Evolutionary conservation across 2,797 vertebrate species (phyloP).

Genomic region (Gymnopithys bicolor): DNA sequence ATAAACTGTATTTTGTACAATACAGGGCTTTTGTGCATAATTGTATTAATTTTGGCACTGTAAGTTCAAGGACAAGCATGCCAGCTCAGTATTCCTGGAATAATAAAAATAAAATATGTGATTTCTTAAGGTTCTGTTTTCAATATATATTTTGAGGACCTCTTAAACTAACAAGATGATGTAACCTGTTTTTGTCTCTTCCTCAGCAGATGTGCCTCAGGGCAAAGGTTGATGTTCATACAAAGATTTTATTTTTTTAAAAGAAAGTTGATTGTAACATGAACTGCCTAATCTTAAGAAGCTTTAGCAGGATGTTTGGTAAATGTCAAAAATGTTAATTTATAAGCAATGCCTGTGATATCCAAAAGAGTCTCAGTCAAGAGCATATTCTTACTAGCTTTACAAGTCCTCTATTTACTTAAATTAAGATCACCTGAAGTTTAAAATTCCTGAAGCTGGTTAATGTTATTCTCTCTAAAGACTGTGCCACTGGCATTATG

Average conservation of each 20-base stretch:
- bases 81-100: constrained; percentile 59
- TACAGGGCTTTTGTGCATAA: constrained; percentile 37
- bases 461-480: constrained; percentile 18
- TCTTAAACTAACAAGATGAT: constrained; percentile 61
- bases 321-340: constrained; percentile 28
- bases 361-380: neutral
- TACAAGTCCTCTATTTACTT: constrained; percentile 8
- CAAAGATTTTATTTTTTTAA: constrained; percentile 58
- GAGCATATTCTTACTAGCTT: constrained; percentile 20
- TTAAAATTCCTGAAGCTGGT: constrained; percentile 25
- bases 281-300: constrained; percentile 45
- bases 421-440: neutral
- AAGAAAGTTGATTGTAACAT: constrained; percentile 50
- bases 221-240: constrained; percentile 63
- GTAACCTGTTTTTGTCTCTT: constrained; percentile 64
- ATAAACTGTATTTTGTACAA: constrained; percentile 36
- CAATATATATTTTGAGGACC: constrained; percentile 33
- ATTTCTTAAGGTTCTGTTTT: constrained; percentile 59
- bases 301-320: constrained; percentile 38
- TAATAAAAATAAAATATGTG: constrained; percentile 56
- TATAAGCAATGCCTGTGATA: constrained; percentile 35
- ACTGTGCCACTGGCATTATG: neutral
- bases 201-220: constrained; percentile 58
- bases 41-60: constrained; percentile 54
- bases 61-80: neutral